A percentile compares a stretch with the other conserved stretches of the same genome.
Conservation (phyloP, 2,797 vertebrate genomes). For the Streptopelia turtur region DNA sequence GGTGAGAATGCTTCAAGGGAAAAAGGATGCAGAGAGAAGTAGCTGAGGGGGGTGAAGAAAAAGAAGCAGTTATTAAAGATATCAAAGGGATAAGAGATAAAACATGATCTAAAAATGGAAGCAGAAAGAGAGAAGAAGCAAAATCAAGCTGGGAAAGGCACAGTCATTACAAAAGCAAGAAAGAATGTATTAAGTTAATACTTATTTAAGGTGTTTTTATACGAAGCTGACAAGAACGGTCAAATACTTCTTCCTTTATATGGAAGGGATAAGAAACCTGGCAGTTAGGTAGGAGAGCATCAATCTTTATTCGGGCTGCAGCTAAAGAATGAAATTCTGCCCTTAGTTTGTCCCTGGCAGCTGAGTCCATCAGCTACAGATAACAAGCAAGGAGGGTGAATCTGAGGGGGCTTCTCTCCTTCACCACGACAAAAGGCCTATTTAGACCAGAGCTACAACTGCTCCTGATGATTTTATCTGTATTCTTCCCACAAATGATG, state of each 20-base stretch:
- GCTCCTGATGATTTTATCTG: neutral
- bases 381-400: neutral
- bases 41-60: neutral
- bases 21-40: neutral
- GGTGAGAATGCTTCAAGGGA: neutral
- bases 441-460: neutral
- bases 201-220: constrained; percentile 25
- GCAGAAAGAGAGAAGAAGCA: neutral
- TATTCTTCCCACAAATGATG: neutral
- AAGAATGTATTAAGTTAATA: constrained; percentile 41
- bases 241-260: constrained; percentile 25
- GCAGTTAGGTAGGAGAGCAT: constrained; percentile 8
- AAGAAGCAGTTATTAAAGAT: constrained; percentile 38
- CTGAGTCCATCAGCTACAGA: neutral
- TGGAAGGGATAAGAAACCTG: neutral
- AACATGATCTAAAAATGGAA: constrained; percentile 54
- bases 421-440: neutral
- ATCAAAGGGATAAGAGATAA: constrained; percentile 50
- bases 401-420: neutral
- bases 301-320: constrained; percentile 31
- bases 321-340: constrained; percentile 1
- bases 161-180: constrained; percentile 12
- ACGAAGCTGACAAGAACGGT: neutral
- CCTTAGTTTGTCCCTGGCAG: constrained; percentile 19
- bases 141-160: constrained; percentile 48